Base-by-base conservation (phyloP, 2,113 vertebrate species). In the Solea senegalensis region DNA sequence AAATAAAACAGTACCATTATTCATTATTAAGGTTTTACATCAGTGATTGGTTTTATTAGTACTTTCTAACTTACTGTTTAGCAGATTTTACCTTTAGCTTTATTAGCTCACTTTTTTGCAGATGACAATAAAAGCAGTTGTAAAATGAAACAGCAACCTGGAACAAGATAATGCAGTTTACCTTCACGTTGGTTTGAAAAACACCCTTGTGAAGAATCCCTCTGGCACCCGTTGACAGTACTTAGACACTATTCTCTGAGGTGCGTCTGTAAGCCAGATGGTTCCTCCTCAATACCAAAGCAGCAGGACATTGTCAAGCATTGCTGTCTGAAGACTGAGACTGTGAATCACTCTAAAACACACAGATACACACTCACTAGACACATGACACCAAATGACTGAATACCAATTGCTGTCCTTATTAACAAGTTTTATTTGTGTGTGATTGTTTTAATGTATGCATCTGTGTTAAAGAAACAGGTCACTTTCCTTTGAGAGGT, bases 231-330 rank as follows among this genome's bases (percentile, higher is more conserved):
- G 64, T 83, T 63, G 12, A 71, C 69, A 78, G 52, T 71, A 76
- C 86, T 83, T 86, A 81, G 77, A 80, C 77, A 67, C 83, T 84
- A 78, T 77, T 76, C 77, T 81, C 85, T 71, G 57, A 77, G 54
- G 70, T 79, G 28, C 54, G 14, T 80, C 68, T 48, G 1, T 21
- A 63, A 83, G 74, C 78, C 87, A 86, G 78, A 90, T 86, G 83
- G 81, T 85, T 75, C 75, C 40, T 57, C 56, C 81, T 72, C 60
- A 53, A 57, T 84, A 76, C 71, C 71, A 69, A 74, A 78, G 66
- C 77, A 86, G 74, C 78, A 78, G 82, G 72, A 87, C 80, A 87
- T 63, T 84, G 79, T 82, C 81, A 81, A 64, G 69, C 66, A 74
- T 73, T 15, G 55, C 80, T 80, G 78, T 88, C 79, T 21, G 85